Conservation (phyloP, 2,797 vertebrate species). For the Enteromius anoplus region DNA sequence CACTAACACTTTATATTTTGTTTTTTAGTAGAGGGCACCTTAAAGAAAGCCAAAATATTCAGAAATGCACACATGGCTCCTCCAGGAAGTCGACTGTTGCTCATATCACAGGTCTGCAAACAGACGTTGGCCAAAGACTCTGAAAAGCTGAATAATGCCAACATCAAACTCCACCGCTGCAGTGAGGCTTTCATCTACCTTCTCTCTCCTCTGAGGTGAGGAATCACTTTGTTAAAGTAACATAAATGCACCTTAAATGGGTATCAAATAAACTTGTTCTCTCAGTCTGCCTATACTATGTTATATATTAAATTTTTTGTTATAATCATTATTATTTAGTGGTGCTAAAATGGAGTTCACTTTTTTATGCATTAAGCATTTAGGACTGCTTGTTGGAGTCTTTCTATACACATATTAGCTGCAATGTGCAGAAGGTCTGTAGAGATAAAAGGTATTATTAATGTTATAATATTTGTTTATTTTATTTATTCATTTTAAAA, state of each 20-base stretch:
- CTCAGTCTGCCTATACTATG: not conserved
- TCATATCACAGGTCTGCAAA: constrained; percentile 93
- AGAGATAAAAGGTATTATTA: not conserved
- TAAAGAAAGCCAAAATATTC: constrained; percentile 89
- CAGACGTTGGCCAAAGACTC: constrained; percentile 96
- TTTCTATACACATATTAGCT: not conserved
- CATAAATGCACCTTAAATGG: not conserved
- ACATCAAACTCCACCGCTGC: constrained; percentile 91
- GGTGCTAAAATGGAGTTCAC: not conserved
- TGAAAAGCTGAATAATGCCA: constrained; percentile 86
- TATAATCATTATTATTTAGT: not conserved
- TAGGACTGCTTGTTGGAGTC: not conserved
- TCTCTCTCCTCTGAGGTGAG: constrained; percentile 91
- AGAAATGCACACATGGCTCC: constrained; percentile 85
- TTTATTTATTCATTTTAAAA: not conserved
- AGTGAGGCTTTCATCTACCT: constrained; percentile 94
- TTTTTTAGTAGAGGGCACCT: constrained; percentile 86
- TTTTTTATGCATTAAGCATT: not conserved
- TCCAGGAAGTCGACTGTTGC: constrained; percentile 82
- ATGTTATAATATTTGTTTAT: not conserved
- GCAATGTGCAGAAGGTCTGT: not conserved
- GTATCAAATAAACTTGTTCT: not conserved
- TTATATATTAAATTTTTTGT: not conserved
- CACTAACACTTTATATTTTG: constrained; percentile 38
- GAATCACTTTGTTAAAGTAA: not conserved